Base-by-base conservation (phyloP, 1,140 invertebrate genomes). In the Trichogramma pretiosum region DNA sequence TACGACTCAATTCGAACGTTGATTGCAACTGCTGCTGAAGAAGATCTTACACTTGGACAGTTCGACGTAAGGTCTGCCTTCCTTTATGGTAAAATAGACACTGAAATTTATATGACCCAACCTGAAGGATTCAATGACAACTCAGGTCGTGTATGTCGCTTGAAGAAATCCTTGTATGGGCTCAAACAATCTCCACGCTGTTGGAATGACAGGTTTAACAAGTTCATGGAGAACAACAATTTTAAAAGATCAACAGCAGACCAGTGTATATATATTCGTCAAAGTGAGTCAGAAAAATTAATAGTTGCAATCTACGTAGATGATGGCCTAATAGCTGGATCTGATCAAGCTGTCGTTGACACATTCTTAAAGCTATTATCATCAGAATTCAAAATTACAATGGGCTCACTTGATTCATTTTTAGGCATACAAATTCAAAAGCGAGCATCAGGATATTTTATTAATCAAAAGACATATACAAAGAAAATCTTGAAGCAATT, bases 1-100 rank as follows among this genome's bases (percentile, higher is more conserved):
- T 56, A 49, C n/a, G 56, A 58, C 10, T 61, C 59, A 0, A 55
- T 68, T 30, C 46, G 64, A 36, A 48, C 61, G 24, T 24, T 64
- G 4, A 42, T 58, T 9, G 48, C 55, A 0, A 28, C 35, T 5
- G 48, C 53, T 14, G 54, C 44, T 3, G 10, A 37, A 26, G 2
- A 50, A 2, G 19, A 56, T 24, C 41, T 19, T 10, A 39, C 51
- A 34, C 54, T 59, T 10, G 16, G 39, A 3, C 38, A 55, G 16
- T 56, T 59, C 30, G 57, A 62, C 47, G 54, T 61, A 1, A 50
- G 46, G 26, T 60, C 56, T 9, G 59, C 54, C 0, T 61, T 60
- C 44, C 36, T 61, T 9, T 41, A 64, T 42, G 56, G 62, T 16
- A 47, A 52, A 3, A 24, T 60, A 5, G 1, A 60, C 14, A 49